These are phyloP conservation scores for Lepidochitona cinerea DNA, from an alignment of 2,888 invertebrate species.

Conservation along the genomic window DNA sequence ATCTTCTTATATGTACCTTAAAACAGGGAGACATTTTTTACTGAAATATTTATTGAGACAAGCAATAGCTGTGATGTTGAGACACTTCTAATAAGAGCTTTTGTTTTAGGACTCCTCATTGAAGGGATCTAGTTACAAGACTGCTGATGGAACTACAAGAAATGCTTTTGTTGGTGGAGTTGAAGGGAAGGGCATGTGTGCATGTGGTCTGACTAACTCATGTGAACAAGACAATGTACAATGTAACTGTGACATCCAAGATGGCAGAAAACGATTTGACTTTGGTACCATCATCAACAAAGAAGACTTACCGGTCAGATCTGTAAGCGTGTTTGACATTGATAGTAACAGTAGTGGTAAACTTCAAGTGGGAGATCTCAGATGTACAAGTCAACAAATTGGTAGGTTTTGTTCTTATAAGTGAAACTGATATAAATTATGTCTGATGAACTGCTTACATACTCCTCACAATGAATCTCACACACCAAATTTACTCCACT, in stretches of 20 bases:
- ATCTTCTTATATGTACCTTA: too few relatives aligned
- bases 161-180: constrained; percentile 44
- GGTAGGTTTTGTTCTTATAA: constrained; percentile 50
- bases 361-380: constrained; percentile 40
- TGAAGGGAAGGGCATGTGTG: constrained; percentile 39
- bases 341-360: constrained; percentile 20
- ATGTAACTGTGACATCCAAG: constrained; percentile 60
- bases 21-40: too few relatives aligned
- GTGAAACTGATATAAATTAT: too few relatives aligned
- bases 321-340: constrained; percentile 35
- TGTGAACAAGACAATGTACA: constrained; percentile 36
- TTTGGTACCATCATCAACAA: constrained; percentile 50
- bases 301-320: constrained; percentile 45
- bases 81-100: too few relatives aligned
- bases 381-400: constrained; percentile 49
- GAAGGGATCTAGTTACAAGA: too few relatives aligned
- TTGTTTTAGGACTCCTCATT: not conserved
- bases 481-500: too few relatives aligned
- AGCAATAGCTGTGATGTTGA: too few relatives aligned
- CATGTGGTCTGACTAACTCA: constrained; percentile 46
- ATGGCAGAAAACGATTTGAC: constrained; percentile 46
- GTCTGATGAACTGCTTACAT: too few relatives aligned
- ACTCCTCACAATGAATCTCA: too few relatives aligned
- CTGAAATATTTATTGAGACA: too few relatives aligned
- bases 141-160: not conserved